Evolutionary conservation across 2,797 vertebrate species (phyloP).

Genomic region (Enteromius radiatus): DNA sequence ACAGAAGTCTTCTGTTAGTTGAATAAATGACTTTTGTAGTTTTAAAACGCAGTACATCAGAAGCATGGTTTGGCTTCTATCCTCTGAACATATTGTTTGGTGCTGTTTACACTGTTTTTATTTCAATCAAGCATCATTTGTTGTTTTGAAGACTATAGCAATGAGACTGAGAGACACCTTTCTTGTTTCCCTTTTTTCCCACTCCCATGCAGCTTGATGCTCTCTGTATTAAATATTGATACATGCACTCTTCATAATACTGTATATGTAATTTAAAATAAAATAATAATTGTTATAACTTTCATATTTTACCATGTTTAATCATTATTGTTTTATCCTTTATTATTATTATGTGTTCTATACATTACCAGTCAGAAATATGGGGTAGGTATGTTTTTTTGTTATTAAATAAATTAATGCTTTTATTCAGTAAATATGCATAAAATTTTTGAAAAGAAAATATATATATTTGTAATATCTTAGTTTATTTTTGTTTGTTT

Average conservation of each 20-base stretch:
- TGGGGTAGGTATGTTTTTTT: not conserved
- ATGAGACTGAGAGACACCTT: not conserved
- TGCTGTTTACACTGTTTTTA: conserved; percentile 28
- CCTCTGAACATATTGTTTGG: not conserved
- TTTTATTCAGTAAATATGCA: not conserved
- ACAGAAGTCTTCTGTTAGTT: not conserved
- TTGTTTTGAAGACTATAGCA: conserved; percentile 17
- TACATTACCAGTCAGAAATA: not conserved
- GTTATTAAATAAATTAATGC: not conserved
- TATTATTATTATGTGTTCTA: not conserved
- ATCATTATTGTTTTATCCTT: not conserved
- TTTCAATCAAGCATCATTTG: conserved; percentile 16
- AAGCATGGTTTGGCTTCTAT: not conserved
- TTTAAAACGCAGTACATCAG: not conserved
- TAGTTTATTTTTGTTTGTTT: not conserved
- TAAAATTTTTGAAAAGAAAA: no score
- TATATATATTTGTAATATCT: not conserved
- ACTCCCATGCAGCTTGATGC: not conserved
- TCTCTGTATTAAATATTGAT: not conserved
- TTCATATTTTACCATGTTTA: not conserved
- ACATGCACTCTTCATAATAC: not conserved
- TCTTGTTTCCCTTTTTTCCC: not conserved
- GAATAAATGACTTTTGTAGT: conserved; percentile 8
- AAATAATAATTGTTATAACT: not conserved
- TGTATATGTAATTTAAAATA: not conserved